A percentile compares a stretch with the other conserved stretches of the same genome.
Conservation (phyloP, 2,888 invertebrate genomes). For the Caenorhabditis macrosperma region DNA sequence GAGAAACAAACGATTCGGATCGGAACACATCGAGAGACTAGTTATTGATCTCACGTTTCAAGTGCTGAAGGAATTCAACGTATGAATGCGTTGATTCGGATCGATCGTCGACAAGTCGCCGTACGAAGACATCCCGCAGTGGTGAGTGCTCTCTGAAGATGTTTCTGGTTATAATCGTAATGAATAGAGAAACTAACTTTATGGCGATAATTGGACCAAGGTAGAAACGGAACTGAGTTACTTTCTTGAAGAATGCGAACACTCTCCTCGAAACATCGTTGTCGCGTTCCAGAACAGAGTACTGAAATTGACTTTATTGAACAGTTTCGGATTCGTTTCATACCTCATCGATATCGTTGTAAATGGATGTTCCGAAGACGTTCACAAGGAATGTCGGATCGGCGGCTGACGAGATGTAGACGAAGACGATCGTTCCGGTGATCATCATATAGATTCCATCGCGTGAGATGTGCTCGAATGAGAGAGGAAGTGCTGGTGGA, state of each 20-base stretch:
- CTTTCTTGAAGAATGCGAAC: constrained; percentile 62
- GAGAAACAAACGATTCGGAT: constrained; percentile 7
- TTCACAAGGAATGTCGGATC: constrained; percentile 64
- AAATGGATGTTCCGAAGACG: constrained; percentile 63
- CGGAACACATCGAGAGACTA: constrained; percentile 14
- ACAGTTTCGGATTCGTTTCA: not conserved
- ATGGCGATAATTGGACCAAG: constrained; percentile 63
- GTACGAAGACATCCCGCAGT: constrained; percentile 88
- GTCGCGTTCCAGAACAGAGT: constrained; percentile 50
- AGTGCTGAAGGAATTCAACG: constrained; percentile 96
- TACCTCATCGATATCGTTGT: constrained; percentile 67
- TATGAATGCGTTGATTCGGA: constrained; percentile 95
- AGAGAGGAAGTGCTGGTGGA: constrained; percentile 87
- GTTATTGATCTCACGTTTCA: constrained; percentile 76
- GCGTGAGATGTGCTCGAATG: constrained; percentile 87
- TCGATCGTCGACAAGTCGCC: constrained; percentile 93
- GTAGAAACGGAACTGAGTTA: constrained; percentile 62
- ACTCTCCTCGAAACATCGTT: constrained; percentile 62
- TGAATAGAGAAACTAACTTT: constrained; percentile 43
- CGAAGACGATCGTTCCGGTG: constrained; percentile 84
- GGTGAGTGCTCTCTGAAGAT: constrained; percentile 91
- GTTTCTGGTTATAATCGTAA: not conserved
- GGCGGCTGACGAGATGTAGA: constrained; percentile 63
- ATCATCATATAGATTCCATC: constrained; percentile 94
- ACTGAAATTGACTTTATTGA: constrained; percentile 31